A percentile compares a stretch with the other conserved stretches of the same genome.
Conservation (phyloP, 2,113 vertebrate species). For the Acrocephalus arundinaceus region DNA sequence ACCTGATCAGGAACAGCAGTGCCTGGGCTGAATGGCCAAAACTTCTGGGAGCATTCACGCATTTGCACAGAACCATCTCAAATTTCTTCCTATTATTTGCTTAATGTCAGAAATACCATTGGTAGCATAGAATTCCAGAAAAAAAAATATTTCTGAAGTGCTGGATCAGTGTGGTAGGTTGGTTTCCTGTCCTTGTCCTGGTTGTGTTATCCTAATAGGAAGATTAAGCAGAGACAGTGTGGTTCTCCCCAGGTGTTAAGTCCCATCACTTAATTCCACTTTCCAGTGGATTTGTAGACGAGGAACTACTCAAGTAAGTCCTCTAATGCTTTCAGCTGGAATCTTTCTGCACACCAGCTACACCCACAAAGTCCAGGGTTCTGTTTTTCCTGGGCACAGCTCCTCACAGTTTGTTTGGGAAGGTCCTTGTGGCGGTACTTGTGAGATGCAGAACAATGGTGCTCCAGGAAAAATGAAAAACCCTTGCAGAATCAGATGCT, state of each 20-base stretch:
- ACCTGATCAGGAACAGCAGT: neutral
- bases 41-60: neutral
- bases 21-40: neutral
- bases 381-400: neutral
- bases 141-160: neutral
- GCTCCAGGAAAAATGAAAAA: neutral
- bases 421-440: neutral
- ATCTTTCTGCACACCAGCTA: neutral
- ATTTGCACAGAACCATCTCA: neutral
- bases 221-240: conserved; percentile 19
- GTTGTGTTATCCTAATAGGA: neutral
- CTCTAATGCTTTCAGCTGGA: conserved; percentile 3
- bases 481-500: neutral
- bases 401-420: neutral
- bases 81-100: neutral
- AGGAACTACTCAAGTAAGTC: conserved; percentile 10
- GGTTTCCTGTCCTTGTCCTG: neutral
- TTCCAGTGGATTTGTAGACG: conserved; percentile 27
- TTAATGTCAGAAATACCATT: neutral
- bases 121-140: neutral
- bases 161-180: neutral
- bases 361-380: neutral
- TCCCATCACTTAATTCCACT: conserved; percentile 54
- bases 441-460: neutral
- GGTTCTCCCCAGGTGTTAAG: neutral